These are phyloP conservation scores for Pituophis catenifer DNA, from an alignment of 2,113 vertebrate genomes.

Conservation along the genomic window DNA sequence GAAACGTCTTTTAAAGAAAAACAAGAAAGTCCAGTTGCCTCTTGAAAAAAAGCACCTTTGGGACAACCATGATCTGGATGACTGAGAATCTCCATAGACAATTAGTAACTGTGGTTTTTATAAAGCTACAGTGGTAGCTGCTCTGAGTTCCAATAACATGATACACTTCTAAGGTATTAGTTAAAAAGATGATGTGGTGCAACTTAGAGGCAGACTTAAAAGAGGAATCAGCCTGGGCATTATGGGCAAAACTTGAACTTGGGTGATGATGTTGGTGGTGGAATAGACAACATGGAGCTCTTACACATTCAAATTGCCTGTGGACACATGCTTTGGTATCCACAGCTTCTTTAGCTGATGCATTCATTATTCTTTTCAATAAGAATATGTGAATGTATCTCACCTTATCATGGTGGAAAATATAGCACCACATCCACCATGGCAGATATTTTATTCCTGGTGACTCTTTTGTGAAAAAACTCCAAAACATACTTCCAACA, in stretches of 20 bases:
- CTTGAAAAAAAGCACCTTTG: no score
- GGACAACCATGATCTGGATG: no score
- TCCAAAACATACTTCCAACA: background rate
- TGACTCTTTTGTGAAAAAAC: background rate
- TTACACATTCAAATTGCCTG: background rate
- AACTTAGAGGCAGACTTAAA: background rate
- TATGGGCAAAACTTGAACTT: slow-evolving; percentile 11
- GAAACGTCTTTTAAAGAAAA: no score
- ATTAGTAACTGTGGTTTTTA: background rate
- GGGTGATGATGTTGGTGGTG: background rate
- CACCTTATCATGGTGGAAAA: background rate
- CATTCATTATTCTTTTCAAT: background rate
- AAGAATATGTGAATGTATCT: background rate
- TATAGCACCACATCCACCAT: background rate
- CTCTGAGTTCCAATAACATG: background rate
- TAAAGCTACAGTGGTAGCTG: background rate
- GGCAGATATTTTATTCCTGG: background rate
- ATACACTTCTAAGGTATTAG: background rate
- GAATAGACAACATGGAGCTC: background rate
- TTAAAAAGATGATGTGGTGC: background rate
- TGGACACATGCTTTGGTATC: background rate
- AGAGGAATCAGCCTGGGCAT: background rate
- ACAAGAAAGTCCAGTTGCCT: no score
- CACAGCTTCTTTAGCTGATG: background rate
- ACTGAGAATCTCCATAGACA: no score